Percentiles rank a stretch among this genome's conserved stretches.
Conservation (phyloP, 2,888 invertebrate genomes). For the Scrobipalpa atriplicella region DNA sequence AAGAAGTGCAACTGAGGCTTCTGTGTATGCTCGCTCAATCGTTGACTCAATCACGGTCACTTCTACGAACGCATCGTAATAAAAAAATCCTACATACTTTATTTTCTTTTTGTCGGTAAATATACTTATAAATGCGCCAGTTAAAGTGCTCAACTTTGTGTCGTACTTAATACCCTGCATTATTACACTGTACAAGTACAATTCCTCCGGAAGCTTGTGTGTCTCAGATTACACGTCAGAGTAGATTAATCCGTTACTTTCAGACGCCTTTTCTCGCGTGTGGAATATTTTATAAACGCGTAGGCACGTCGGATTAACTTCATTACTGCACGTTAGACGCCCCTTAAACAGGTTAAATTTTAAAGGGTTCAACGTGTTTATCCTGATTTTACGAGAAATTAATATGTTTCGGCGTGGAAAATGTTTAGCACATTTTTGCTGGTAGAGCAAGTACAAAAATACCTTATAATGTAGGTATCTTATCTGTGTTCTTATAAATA, state of each 20-base stretch:
- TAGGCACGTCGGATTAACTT: slow-evolving; percentile 57
- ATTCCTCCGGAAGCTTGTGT: slow-evolving; percentile 21
- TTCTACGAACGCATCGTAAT: too few relatives aligned
- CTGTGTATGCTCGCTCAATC: too few relatives aligned
- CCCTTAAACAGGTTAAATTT: slow-evolving; percentile 32
- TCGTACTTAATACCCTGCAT: too few relatives aligned
- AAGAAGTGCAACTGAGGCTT: too few relatives aligned
- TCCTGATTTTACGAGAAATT: slow-evolving; percentile 13
- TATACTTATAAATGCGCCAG: too few relatives aligned
- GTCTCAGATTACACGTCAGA: slow-evolving; percentile 27
- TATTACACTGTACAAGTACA: background rate
- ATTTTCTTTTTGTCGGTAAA: too few relatives aligned
- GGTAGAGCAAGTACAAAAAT: background rate
- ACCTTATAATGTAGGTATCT: too few relatives aligned
- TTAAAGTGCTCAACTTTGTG: too few relatives aligned
- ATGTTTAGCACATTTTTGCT: background rate
- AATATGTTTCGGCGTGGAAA: slow-evolving; percentile 4
- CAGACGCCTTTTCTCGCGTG: slow-evolving; percentile 48
- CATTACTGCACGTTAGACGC: slow-evolving; percentile 32
- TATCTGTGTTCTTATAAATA: too few relatives aligned
- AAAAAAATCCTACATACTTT: too few relatives aligned
- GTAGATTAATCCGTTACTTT: slow-evolving; percentile 47
- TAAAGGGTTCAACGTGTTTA: slow-evolving; percentile 21
- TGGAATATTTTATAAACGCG: slow-evolving; percentile 64
- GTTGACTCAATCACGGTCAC: too few relatives aligned